Percentiles rank a stretch among this genome's conserved stretches.
Evolutionary conservation across 2,113 vertebrate genomes (phyloP).

Genomic region (Cepphus grylle): DNA sequence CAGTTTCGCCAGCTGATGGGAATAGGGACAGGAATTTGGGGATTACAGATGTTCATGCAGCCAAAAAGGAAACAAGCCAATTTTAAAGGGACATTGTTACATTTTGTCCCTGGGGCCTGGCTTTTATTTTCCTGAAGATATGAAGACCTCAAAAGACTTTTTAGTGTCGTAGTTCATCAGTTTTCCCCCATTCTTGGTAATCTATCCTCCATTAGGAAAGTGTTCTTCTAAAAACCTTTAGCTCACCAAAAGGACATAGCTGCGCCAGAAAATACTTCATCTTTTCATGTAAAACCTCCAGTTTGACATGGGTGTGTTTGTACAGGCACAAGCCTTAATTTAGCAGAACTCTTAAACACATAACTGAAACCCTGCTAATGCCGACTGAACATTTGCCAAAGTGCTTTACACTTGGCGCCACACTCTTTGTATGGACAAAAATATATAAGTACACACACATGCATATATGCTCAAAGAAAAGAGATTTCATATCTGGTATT

Average conservation of each 20-base stretch:
- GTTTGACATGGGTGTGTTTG: neutral
- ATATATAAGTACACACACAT: neutral
- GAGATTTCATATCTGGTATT: neutral
- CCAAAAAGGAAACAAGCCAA: neutral
- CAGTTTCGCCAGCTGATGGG: constrained; percentile 16
- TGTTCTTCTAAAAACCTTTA: neutral
- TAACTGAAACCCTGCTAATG: neutral
- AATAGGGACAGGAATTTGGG: constrained; percentile 10
- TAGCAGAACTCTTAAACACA: neutral
- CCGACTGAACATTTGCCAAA: neutral
- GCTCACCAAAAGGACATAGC: neutral
- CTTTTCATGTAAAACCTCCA: neutral
- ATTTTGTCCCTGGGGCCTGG: neutral
- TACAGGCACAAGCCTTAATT: neutral
- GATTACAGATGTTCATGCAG: constrained; percentile 13
- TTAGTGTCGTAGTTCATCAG: neutral
- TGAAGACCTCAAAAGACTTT: neutral
- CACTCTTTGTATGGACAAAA: neutral
- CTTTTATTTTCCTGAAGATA: neutral
- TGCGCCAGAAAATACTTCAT: neutral
- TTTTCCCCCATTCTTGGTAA: neutral
- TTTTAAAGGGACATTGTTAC: neutral
- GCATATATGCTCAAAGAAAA: neutral
- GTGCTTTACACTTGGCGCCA: neutral
- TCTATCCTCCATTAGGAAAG: neutral